These are phyloP conservation scores for Garra rufa DNA, from an alignment of 2,113 vertebrate species.

Conservation along the genomic window DNA sequence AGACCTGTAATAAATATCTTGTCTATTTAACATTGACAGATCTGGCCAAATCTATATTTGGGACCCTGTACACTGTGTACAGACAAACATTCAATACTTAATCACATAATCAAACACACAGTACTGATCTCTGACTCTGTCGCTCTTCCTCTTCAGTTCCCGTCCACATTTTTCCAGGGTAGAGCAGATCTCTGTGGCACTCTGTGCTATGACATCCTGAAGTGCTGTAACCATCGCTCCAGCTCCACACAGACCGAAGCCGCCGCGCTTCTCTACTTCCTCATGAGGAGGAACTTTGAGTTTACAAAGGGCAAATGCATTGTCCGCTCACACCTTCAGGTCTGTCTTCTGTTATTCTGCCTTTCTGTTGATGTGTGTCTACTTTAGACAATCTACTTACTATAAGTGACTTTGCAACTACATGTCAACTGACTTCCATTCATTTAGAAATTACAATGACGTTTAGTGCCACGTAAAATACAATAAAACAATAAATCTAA, in stretches of 20 bases:
- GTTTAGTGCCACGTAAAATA: too few species aligned
- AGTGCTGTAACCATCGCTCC: conserved; percentile 96
- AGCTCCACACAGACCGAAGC: conserved; percentile 94
- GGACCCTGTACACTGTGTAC: neutral
- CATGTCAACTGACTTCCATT: too few species aligned
- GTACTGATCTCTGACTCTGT: neutral
- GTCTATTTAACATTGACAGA: too few species aligned
- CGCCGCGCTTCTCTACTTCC: conserved; percentile 93
- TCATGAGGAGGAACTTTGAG: conserved; percentile 99
- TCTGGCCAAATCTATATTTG: too few species aligned
- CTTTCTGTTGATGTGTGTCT: neutral
- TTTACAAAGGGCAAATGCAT: conserved; percentile 97
- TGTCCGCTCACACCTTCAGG: conserved; percentile 96
- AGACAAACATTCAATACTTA: too few species aligned
- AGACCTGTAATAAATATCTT: neutral
- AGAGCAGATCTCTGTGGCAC: conserved; percentile 94
- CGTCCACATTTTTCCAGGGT: conserved; percentile 94
- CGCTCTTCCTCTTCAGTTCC: conserved; percentile 80
- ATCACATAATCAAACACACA: too few species aligned
- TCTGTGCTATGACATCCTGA: conserved; percentile 95
- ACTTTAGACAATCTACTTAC: neutral
- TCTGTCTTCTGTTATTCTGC: conserved; percentile 62
- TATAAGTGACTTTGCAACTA: too few species aligned
- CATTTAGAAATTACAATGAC: too few species aligned
- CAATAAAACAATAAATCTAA: too few species aligned